Percentiles rank a stretch among this genome's conserved stretches.
phyloP scores from a whole-genome alignment of 1,140 invertebrate species.

The Diploscapter pachys region DNA sequence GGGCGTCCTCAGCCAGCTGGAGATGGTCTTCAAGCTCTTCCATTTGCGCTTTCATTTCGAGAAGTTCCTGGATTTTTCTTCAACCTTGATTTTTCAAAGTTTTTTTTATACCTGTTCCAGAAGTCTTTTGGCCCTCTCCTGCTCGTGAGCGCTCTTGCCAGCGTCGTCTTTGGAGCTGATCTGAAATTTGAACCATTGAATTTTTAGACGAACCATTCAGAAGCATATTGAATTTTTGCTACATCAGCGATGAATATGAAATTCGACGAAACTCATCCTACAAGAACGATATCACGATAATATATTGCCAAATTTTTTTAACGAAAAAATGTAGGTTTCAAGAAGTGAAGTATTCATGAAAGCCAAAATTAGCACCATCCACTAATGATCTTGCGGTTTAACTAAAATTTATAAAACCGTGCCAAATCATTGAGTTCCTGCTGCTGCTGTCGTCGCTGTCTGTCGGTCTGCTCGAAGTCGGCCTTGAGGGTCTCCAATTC shows the following conservation, averaged over 20 bases:
- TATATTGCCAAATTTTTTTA: no score
- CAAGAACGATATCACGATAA: no score
- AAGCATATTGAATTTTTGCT: no score
- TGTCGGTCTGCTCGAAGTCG: constrained; percentile 31
- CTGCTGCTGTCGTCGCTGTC: constrained; percentile 30
- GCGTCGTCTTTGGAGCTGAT: constrained; percentile 42
- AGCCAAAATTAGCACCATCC: no score
- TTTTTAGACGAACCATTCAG: no score
- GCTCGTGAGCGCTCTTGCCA: constrained; percentile 73
- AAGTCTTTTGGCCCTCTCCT: constrained; percentile 89
- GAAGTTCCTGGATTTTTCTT: constrained; percentile 67
- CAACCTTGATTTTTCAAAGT: no score
- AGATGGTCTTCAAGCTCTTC: constrained; percentile 97
- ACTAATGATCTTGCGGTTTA: background rate
- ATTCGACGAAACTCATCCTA: no score
- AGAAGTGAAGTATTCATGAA: no score
- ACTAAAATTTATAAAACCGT: no score
- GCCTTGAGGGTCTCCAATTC: constrained; percentile 36
- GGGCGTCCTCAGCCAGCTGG: constrained; percentile 92
- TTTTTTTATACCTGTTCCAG: constrained; percentile 69
- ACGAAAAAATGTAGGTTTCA: no score
- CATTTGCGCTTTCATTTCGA: constrained; percentile 69
- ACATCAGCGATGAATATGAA: no score
- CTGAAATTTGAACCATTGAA: constrained; percentile 7
- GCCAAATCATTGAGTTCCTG: constrained; percentile 34